These are phyloP conservation scores for Alligator mississippiensis DNA, from an alignment of 2,113 vertebrate genomes.

Conservation along the genomic window DNA sequence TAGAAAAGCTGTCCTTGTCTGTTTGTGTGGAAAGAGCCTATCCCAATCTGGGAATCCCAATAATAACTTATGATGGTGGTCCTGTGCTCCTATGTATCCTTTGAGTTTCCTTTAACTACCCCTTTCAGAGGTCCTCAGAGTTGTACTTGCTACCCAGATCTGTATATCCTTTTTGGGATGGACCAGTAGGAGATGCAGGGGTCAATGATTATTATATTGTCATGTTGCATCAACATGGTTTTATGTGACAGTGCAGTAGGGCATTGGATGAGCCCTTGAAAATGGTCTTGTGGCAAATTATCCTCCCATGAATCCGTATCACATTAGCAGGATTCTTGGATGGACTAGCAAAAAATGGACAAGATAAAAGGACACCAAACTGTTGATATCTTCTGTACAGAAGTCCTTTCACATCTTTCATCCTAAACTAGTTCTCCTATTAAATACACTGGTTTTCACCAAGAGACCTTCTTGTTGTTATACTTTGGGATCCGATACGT, in stretches of 20 bases:
- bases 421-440: background rate
- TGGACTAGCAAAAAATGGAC: background rate
- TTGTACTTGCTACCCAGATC: background rate
- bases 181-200: background rate
- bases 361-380: background rate
- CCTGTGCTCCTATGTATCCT: background rate
- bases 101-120: background rate
- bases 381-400: background rate
- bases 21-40: background rate
- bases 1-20: background rate
- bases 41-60: background rate
- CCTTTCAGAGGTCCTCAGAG: background rate
- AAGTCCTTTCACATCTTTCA: background rate
- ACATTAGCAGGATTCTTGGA: background rate
- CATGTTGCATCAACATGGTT: background rate
- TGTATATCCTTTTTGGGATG: background rate
- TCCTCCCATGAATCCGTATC: background rate
- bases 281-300: background rate
- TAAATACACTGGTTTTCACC: background rate
- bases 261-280: background rate
- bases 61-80: background rate
- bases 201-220: background rate
- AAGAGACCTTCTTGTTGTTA: background rate
- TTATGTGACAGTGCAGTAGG: background rate
- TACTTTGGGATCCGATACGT: background rate